Evolutionary conservation across 2,797 vertebrate genomes (phyloP), one percentile per base, ranked within the genome.

Genomic region (Mareca strepera): DNA sequence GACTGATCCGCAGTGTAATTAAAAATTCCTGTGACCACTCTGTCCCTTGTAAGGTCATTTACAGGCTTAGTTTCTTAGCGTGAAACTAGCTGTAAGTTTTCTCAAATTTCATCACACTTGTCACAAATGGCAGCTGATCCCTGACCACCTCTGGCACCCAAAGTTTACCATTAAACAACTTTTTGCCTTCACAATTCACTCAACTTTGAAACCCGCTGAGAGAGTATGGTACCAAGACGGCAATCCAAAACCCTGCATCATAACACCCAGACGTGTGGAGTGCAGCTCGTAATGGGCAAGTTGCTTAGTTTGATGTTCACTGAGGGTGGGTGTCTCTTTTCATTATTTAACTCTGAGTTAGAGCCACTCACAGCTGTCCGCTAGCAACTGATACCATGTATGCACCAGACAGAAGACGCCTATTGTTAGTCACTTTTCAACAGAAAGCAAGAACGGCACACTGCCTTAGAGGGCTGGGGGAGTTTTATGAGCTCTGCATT

Each of bases 201-300:
- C 18, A 31, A 10, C 10, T 80, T 72, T 78, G 25, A 81, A 77
- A 29, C 76, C 7, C 10, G 41, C 39, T 63, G 48, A 56, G 82
- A 86, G 17, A 2, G 3, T 17, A 16, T 0, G 1, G 13, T 22
- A 48, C 11, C 17, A 52, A 48, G 0, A 3, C 2, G 56, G 9
- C 29, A 70, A 82, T 76, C 5, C 23, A 82, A 80, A 80, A 39
- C 63, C 12, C 29, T 63, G 9, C 12, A 31, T 53, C 22, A 73
- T 79, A 52, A 33, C 21, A 35, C 15, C 62, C 28, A 80, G 33
- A 78, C 56, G 5, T 10, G 59, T 6, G 12, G 2, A 5, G 29
- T 21, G 12, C 23, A 86, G 39, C 23, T 72, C 5, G 11, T 44
- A 64, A 44, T 9, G 74, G 35, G 3, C 1, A 2, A 68, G 13